Conservation (phyloP, 2,113 vertebrate species). For the Bos taurus region DNA sequence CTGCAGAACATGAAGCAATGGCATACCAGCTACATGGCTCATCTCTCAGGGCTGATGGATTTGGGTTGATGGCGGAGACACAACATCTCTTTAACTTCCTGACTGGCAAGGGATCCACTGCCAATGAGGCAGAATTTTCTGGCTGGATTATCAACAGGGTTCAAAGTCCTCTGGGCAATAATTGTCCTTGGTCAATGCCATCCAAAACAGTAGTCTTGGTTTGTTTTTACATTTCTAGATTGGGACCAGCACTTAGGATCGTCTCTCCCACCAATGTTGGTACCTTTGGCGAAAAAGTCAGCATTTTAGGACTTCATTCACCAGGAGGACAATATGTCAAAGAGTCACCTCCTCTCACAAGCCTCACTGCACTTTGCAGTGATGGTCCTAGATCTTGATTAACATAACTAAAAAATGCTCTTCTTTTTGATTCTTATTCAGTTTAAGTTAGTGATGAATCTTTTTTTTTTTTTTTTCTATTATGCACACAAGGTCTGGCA, state of each 20-base stretch:
- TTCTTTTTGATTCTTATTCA: neutral
- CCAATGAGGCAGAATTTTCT: neutral
- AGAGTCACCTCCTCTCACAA: neutral
- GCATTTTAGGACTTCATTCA: neutral
- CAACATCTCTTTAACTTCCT: neutral
- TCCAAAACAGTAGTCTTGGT: neutral
- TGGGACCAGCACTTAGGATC: neutral
- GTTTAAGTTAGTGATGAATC: neutral
- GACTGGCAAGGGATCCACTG: neutral
- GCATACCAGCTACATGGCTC: rapidly evolving
- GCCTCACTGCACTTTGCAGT: neutral
- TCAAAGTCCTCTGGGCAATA: neutral
- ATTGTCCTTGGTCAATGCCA: neutral
- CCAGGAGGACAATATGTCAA: neutral
- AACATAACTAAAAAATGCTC: neutral
- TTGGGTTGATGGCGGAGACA: neutral
- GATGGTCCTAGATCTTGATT: neutral
- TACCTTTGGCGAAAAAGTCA: neutral
- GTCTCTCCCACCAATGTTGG: neutral
- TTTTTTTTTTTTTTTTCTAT: neutral
- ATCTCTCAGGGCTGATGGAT: neutral
- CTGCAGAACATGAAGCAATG: neutral
- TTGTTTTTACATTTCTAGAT: neutral
- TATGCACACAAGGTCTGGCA: neutral
- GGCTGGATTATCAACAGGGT: neutral